A percentile compares a stretch with the other conserved stretches of the same genome.
These are phyloP conservation scores for Oreortyx pictus DNA, from an alignment of 2,797 vertebrate genomes.

Conservation along the genomic window DNA sequence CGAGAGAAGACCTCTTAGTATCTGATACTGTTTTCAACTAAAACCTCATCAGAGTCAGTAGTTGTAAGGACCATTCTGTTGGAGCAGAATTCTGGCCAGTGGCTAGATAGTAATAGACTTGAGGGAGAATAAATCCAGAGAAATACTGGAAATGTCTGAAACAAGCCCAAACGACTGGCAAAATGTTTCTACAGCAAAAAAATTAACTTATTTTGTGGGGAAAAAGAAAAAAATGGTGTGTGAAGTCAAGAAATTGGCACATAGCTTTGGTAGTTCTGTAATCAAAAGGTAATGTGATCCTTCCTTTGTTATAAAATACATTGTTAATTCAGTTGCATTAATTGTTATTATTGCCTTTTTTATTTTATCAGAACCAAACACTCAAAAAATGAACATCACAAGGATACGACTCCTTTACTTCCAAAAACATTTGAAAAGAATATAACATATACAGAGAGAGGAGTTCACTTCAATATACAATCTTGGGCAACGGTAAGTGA, in stretches of 20 bases:
- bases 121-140: neutral
- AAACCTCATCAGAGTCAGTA: no score
- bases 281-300: neutral
- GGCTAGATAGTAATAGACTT: no score
- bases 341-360: neutral
- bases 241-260: neutral
- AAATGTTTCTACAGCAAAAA: neutral
- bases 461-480: constrained; percentile 75
- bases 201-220: neutral
- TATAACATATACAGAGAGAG: constrained; percentile 74
- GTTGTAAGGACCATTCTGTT: neutral
- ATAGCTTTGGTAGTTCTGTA: neutral
- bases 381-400: constrained; percentile 41
- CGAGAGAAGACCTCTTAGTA: neutral
- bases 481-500: constrained; percentile 78
- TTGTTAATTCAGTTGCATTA: neutral
- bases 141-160: neutral
- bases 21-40: neutral
- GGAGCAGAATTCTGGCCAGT: neutral
- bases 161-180: no score
- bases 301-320: neutral
- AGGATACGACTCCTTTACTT: constrained; percentile 51
- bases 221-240: neutral
- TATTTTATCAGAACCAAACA: constrained; percentile 49
- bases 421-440: constrained; percentile 40